Evolutionary conservation across 2,888 invertebrate species (phyloP), one percentile per base, ranked within the genome.

Genomic region (Tupiocoris notatus): DNA sequence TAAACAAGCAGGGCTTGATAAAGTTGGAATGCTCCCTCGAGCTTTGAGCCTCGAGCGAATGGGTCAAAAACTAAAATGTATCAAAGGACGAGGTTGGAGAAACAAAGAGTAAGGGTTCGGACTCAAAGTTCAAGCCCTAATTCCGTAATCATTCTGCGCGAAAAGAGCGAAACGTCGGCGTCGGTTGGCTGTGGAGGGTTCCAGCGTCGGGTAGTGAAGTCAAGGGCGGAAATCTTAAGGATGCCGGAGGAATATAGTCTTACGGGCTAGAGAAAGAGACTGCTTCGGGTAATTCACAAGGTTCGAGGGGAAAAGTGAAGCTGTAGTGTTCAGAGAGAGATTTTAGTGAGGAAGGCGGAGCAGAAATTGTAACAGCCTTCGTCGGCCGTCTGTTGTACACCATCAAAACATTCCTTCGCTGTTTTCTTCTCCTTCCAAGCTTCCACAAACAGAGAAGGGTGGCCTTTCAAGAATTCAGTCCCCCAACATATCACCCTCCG

Each of bases 31-130:
- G 24, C 73, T 58, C 39, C 62, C 59, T 39, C 39, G 39, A 59
- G 61, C 73, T 73, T 73, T 73, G 23, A 39, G 39, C 39, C 39
- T 39, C 39, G 39, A 57, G 63, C 73, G 73, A 73, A 62, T 63
- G 58, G 73, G 73, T 73, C 73, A 73, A 73, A 73, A 73, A 73
- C 73, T 73, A 63, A 73, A 59, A 73, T 73, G 73, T 63, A 73
- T 62, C 39, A 63, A 73, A 73, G 73, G 62, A 73, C 39, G 23
- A 54, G 62, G 39, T n/a, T 22, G 62, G 63, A 59, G 24, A 23
- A 23, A 20, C 25, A 18, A 23, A 24, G 39, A 39, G 62, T 21
- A n/a, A 20, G 25, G 25, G 25, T 24, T 17, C 24, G 68, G 59
- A 21, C n/a, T 2, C 20, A 71, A 73, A 73, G 63, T 73, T 63